Conservation (phyloP, 1,140 invertebrate species). For the Pemphigus obesinymphae region DNA sequence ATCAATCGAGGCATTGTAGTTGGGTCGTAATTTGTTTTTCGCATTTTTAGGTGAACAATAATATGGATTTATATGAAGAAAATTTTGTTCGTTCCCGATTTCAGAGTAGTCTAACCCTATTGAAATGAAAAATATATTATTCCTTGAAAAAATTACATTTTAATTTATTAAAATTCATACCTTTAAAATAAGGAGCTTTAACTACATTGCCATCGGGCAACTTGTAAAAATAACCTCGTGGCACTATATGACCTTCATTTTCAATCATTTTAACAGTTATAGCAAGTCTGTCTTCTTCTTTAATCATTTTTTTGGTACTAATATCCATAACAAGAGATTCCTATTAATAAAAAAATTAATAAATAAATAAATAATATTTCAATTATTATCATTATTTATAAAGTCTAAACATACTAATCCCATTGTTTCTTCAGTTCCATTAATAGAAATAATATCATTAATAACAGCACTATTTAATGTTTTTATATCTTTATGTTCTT, state of each 20-base stretch:
- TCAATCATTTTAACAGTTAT: constrained; percentile 23
- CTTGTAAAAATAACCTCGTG: constrained; percentile 15
- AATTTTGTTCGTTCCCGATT: not conserved
- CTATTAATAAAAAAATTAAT: not conserved
- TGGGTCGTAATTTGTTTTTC: not conserved
- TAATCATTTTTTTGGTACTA: not conserved
- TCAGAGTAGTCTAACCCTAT: constrained; percentile 10
- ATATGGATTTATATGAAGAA: not conserved
- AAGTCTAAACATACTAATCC: not conserved
- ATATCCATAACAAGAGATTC: not conserved
- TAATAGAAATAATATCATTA: not conserved
- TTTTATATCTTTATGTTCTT: not conserved
- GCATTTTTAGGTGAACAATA: not conserved
- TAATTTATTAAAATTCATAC: not conserved
- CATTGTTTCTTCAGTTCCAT: not conserved
- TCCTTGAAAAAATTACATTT: not conserved
- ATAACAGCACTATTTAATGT: not conserved
- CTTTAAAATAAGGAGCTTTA: constrained; percentile 28
- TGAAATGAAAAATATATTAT: not conserved
- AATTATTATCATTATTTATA: no score
- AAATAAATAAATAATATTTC: not conserved
- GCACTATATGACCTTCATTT: constrained; percentile 14
- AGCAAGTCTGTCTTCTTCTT: constrained; percentile 13
- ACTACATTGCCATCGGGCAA: not conserved
- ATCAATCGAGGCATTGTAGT: constrained; percentile 6